Evolutionary conservation across 2,113 vertebrate genomes (phyloP).

Genomic region (Ictalurus punctatus): DNA sequence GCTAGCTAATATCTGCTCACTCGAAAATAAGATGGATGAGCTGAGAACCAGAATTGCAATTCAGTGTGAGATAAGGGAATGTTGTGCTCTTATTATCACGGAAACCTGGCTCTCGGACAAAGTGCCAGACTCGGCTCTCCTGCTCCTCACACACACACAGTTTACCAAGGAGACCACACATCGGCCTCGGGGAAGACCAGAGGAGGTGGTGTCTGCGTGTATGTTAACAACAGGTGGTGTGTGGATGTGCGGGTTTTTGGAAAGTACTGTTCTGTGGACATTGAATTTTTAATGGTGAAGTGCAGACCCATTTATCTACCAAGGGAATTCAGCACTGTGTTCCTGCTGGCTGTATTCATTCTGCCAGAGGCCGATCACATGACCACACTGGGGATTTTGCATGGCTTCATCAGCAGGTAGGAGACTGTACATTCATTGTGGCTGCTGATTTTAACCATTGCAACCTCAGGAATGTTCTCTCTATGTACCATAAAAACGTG

Average conservation of each 20-base stretch:
- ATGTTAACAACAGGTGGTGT: background rate
- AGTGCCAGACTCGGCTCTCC: no score
- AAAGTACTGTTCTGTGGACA: background rate
- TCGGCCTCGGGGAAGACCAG: background rate
- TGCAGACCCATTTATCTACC: background rate
- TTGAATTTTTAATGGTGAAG: background rate
- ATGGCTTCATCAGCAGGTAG: background rate
- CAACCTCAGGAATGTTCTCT: background rate
- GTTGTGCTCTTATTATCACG: background rate
- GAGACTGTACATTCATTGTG: background rate
- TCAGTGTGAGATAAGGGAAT: background rate
- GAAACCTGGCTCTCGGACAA: background rate
- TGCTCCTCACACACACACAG: background rate
- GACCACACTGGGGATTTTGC: background rate
- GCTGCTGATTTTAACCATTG: background rate
- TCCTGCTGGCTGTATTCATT: background rate
- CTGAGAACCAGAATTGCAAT: background rate
- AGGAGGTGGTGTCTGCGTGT: background rate
- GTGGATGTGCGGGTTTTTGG: background rate
- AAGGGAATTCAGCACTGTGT: background rate
- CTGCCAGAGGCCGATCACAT: background rate
- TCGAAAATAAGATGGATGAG: background rate
- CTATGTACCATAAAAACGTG: no score
- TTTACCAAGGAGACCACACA: conserved; percentile 18
- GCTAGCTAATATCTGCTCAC: background rate